Evolutionary conservation across 2,113 vertebrate species (phyloP).

Genomic region (Phaethornis superciliosus): DNA sequence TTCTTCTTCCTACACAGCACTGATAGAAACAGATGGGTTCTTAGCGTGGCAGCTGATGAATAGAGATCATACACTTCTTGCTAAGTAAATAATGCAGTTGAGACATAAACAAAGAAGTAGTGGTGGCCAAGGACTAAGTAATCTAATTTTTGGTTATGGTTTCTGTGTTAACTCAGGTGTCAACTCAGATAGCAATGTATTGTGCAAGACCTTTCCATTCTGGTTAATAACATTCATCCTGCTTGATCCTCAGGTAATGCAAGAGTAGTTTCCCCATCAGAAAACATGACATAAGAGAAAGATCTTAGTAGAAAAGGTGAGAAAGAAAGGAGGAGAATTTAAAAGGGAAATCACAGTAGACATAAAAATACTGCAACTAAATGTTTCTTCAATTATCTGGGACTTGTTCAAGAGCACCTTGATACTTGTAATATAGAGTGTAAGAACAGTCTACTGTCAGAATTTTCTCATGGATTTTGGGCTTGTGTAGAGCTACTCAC

Average conservation of each 20-base stretch:
- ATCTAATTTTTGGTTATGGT: not conserved
- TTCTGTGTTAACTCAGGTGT: not conserved
- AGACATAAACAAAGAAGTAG: not conserved
- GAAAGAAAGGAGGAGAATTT: not conserved
- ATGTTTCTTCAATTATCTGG: not conserved
- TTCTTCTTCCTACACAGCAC: not conserved
- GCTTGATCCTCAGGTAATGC: not conserved
- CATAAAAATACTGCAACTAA: not conserved
- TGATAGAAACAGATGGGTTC: not conserved
- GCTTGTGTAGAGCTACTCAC: not conserved
- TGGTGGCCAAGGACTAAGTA: not conserved
- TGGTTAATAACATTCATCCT: not conserved
- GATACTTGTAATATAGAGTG: not conserved
- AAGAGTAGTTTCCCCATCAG: conserved; percentile 1
- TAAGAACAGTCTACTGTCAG: not conserved
- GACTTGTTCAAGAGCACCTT: conserved; percentile 16
- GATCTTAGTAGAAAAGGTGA: not conserved
- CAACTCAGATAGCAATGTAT: not conserved
- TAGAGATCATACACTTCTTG: not conserved
- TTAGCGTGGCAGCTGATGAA: not conserved
- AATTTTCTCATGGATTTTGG: not conserved
- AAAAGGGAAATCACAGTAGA: not conserved
- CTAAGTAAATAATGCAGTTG: not conserved
- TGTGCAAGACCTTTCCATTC: not conserved
- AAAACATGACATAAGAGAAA: not conserved